Base-by-base conservation (phyloP, 2,888 invertebrate species). In the Hydroisotoma schaefferi region DNA sequence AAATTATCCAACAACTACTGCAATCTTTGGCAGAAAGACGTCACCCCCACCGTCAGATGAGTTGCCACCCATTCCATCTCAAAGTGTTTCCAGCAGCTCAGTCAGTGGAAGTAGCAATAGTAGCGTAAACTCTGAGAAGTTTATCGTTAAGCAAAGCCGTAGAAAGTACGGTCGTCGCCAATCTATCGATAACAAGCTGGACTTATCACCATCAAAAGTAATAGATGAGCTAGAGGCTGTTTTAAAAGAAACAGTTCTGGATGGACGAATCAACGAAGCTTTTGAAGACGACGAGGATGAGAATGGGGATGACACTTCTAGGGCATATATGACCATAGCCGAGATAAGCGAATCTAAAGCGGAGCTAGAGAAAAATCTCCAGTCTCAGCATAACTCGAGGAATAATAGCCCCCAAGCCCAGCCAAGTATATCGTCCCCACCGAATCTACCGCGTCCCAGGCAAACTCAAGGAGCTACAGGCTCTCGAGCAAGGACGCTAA, bases 241-340 rank as follows among this genome's bases (percentile, higher is more conserved):
- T 12, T 23, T 46, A n/a, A 22, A 26, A 15, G 20, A 47, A 12
- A 53, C 53, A 29, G 38, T 52, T 2, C 10, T 52, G 3, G 52
- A 52, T 23, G 52, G 52, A 4, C 20, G 37, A 23, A 10, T 37
- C 8, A 40, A 56, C 27, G 63, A 52, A 0, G 28, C 52, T 5
- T 28, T 59, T 20, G 60, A 59, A 28, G 59, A 59, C 43, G 63
- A 59, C 20, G 60, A 63, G 5, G 63, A 63, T 53, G 59, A 58
- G 4, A 55, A 59, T 37, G 63, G 59, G n/a, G 58, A 49, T 5
- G 54, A 61, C 46, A 48, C 57, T 29, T 60, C 60, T 33, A 15
- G 70, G 63, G 27, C 62, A 55, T 69, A 70, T 58, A 69, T 70
- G 69, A 70, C 70, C 12, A 70, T 70, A 51, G 65, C 66, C 0